Conservation (phyloP, 1,140 invertebrate genomes). For the Trichonephila clavipes region DNA sequence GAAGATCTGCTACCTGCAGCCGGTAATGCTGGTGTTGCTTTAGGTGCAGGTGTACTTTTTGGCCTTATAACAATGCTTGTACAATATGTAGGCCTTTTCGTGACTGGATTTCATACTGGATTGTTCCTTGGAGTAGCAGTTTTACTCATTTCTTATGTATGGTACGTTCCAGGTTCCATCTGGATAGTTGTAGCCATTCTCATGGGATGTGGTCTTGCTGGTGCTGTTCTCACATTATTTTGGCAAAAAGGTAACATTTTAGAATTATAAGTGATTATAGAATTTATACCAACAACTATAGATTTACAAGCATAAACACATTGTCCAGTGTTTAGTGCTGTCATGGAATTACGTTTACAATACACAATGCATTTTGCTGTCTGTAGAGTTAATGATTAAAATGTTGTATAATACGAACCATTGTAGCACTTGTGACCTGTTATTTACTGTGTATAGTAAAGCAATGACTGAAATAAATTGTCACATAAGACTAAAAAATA, state of each 20-base stretch:
- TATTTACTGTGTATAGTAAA: too few species aligned
- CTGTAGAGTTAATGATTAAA: too few species aligned
- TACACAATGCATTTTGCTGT: too few species aligned
- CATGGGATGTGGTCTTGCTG: conserved; percentile 85
- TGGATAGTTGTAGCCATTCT: conserved; percentile 87
- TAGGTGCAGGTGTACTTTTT: conserved; percentile 88
- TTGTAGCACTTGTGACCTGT: too few species aligned
- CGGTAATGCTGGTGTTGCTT: conserved; percentile 88
- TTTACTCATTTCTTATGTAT: conserved; percentile 81
- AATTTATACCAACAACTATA: too few species aligned
- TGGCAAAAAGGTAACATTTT: conserved; percentile 78
- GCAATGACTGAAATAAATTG: too few species aligned
- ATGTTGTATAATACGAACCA: too few species aligned
- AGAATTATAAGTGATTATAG: too few species aligned
- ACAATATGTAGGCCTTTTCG: conserved; percentile 90
- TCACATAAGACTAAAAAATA: too few species aligned
- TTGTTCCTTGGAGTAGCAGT: conserved; percentile 85
- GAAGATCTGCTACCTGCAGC: conserved; percentile 87
- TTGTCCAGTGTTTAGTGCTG: too few species aligned
- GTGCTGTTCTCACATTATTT: conserved; percentile 87
- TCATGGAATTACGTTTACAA: too few species aligned
- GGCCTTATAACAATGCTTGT: conserved; percentile 90
- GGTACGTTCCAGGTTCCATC: conserved; percentile 82
- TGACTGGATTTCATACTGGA: conserved; percentile 91
- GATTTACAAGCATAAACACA: too few species aligned